These are phyloP conservation scores for Mythimna loreyi DNA, from an alignment of 2,888 invertebrate genomes.

Conservation along the genomic window DNA sequence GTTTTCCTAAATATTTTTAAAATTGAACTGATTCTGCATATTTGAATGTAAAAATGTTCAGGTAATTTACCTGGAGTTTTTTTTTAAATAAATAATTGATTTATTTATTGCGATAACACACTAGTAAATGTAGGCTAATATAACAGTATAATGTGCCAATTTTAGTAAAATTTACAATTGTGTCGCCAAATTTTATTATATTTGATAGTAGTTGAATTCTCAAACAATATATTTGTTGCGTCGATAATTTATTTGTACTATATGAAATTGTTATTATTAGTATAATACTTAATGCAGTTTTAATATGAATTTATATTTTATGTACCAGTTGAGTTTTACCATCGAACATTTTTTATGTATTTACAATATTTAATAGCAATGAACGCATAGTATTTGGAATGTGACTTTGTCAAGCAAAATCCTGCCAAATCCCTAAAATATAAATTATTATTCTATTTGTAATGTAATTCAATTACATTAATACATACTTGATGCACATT, in stretches of 20 bases:
- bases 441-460: conserved; percentile 75
- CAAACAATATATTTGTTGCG: conserved; percentile 73
- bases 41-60: conserved; percentile 59
- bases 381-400: conserved; percentile 77
- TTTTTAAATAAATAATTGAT: conserved; percentile 57
- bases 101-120: conserved; percentile 64
- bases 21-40: conserved; percentile 70
- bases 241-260: conserved; percentile 75
- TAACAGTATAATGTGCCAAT: conserved; percentile 81
- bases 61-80: conserved; percentile 62
- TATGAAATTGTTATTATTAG: conserved; percentile 74
- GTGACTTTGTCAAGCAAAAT: conserved; percentile 87
- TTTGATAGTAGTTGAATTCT: conserved; percentile 70
- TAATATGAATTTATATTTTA: conserved; percentile 79
- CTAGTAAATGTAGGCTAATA: conserved; percentile 74
- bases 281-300: conserved; percentile 67
- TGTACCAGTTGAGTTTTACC: conserved; percentile 81
- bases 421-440: conserved; percentile 86
- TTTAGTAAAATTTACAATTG: conserved; percentile 76
- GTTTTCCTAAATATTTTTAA: conserved; percentile 65
- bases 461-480: conserved; percentile 88
- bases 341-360: conserved; percentile 71
- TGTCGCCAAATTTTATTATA: conserved; percentile 73
- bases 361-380: conserved; percentile 70
- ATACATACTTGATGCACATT: conserved; percentile 88